Base-by-base conservation (phyloP, 2,797 vertebrate genomes). In the Sebastes nivosus region DNA sequence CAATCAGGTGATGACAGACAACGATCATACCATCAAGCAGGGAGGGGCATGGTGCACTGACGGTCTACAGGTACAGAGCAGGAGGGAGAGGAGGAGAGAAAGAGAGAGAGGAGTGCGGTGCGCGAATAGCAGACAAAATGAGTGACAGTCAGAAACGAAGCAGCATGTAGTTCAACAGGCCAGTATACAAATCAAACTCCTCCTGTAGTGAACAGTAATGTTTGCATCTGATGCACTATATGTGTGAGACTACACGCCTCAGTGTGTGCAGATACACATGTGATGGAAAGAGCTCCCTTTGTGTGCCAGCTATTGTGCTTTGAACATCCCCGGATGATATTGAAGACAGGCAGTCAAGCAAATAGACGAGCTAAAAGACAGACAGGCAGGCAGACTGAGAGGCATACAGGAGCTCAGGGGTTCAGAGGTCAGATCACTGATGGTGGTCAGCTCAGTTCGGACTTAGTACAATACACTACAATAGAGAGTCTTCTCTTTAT, bases 351-450 rank as follows among this genome's bases (percentile, higher is more conserved):
- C 75, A 67, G 77, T 72, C 81, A 81, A 76, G 78, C 79, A 83
- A 72, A 58, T 36, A 67, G 29, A 12, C 2, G 1, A 34, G 60
- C 32, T 14, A 9, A 1, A 63, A 24, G 60, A 55, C 73, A 79
- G 83, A 83, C 79, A 54, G 60, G 32, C 83, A 76, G 67, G 65
- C 84, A 87, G 82, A 79, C 88, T 11, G 59, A 74, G 46, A 91
- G 85, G 79, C 69, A 77, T 85, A 85, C 82, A 82, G 86, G 86
- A 88, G 86, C 85, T 88, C 80, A 67, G 58, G 7, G 68, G 87
- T 87, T 85, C 75, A 77, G 52, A 83, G 91, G 90, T 93, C 88
- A 93, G 84, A 86, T 81, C 87, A 72, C 64, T 91, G 85, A 79
- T 58, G 55, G 80, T 80, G 84, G 79, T 75, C 76, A 24, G 74